Base-by-base conservation (phyloP, 2,888 invertebrate species). In the Drosophila neotestacea region DNA sequence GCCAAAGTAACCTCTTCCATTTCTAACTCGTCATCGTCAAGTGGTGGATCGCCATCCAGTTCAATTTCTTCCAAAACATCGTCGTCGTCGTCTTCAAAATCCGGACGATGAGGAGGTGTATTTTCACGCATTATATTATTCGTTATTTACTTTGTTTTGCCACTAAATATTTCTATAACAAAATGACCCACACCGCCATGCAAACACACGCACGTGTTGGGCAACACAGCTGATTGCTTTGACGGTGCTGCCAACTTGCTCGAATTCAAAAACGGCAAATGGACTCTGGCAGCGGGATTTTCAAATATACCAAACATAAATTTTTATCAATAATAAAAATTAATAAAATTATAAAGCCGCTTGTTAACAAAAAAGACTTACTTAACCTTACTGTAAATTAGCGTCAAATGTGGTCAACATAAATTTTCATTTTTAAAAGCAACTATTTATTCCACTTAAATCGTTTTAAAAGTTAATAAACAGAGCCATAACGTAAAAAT, bases 31-130 rank as follows among this genome's bases (percentile, higher is more conserved):
- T 87, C 85, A 6, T 90, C 89, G 4, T 88, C 87, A 0, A 65
- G 42, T 0, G 65, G 66, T 4, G 70, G 70, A 7, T 73, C 69
- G 2, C 60, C 75, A 34, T 90, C 84, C 9, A 90, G 72, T 4
- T 82, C 78, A 4, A 91, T 79, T 65, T 90, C 88, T 38, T 90
- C 91, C 1, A 79, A 13, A n/a, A 61, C 10, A 2, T 79, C 79
- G 5, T 82, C 77, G 11, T 80, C 79, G 13, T 79, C 90, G 13
- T 90, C 86, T 16, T 88, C 90, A 4, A 92, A 87, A 65, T 89
- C 91, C 47, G 79, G 89, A 52, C 79, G 88, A 42, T 89, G 90
- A 10, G 93, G 93, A 36, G 93, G 93, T 32, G 93, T 93, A 77
- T 93, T 92, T 22, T 91, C 77, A 27, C 83, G 90, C 92, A 92